phyloP scores from a whole-genome alignment of 1,140 invertebrate species.

The Rhyzopertha dominica region DNA sequence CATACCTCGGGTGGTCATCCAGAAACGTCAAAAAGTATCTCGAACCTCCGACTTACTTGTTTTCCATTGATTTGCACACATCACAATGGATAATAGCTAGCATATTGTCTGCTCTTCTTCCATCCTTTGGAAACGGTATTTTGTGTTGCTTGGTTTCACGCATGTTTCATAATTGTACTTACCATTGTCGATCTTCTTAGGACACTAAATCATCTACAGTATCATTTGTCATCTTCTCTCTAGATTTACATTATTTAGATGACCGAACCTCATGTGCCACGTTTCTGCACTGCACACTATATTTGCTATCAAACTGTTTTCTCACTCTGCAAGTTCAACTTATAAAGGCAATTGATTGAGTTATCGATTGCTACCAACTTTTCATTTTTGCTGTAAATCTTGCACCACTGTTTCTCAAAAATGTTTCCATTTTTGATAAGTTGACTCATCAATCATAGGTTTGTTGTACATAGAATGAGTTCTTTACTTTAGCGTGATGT shows the following conservation, averaged over 20 bases:
- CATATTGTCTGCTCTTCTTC: conserved; percentile 18
- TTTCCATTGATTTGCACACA: conserved; percentile 38
- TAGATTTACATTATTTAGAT: neutral
- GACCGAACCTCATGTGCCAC: conserved; percentile 3
- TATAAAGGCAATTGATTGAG: neutral
- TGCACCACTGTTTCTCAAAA: neutral
- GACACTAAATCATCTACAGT: neutral
- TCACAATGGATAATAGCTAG: conserved; percentile 37
- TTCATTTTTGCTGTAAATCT: too few relatives aligned
- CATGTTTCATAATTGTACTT: conserved; percentile 20
- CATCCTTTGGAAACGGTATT: conserved; percentile 24
- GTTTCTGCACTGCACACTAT: neutral
- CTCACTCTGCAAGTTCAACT: neutral
- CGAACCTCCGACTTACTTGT: conserved; percentile 29
- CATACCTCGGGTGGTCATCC: conserved; percentile 42
- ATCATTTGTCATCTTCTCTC: neutral
- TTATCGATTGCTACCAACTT: too few relatives aligned
- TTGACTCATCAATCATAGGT: neutral
- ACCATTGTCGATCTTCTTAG: conserved; percentile 1
- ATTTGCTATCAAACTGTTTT: neutral
- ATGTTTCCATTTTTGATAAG: conserved; percentile 1
- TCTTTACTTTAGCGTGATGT: too few relatives aligned
- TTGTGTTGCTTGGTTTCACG: conserved; percentile 28
- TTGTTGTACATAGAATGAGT: too few relatives aligned
- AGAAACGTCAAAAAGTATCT: conserved; percentile 46